phyloP scores from a whole-genome alignment of 2,113 vertebrate species.

The Engystomops pustulosus region DNA sequence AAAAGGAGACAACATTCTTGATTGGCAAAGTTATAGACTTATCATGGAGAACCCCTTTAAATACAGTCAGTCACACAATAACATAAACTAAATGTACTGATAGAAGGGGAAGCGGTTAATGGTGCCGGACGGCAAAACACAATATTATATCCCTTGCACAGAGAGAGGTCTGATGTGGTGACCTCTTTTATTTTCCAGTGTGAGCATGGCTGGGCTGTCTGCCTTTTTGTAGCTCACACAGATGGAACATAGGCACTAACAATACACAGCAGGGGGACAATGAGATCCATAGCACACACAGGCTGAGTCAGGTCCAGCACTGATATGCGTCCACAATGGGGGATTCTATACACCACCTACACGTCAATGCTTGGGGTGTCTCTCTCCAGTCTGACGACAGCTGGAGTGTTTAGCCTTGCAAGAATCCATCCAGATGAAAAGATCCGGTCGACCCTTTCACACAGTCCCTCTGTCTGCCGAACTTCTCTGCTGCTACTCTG shows the following conservation, averaged over 20 bases:
- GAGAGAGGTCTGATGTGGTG: not conserved
- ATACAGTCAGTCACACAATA: not conserved
- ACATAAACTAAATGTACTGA: not conserved
- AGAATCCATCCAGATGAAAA: conserved; percentile 70
- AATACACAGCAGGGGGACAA: conserved; percentile 60
- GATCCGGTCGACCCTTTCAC: conserved; percentile 69
- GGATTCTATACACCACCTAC: conserved; percentile 67
- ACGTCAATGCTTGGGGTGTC: conserved; percentile 61
- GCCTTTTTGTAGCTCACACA: conserved; percentile 27
- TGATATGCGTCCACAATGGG: conserved; percentile 65
- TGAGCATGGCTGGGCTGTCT: conserved; percentile 25
- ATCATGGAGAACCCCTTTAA: not conserved
- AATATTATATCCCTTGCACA: not conserved
- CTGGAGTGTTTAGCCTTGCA: conserved; percentile 62
- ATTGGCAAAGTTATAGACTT: not conserved
- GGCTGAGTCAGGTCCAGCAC: conserved; percentile 53
- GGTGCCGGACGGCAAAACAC: not conserved
- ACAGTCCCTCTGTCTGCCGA: conserved; percentile 63
- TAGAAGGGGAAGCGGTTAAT: not conserved
- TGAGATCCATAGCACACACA: conserved; percentile 57
- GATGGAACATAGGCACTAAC: conserved; percentile 56
- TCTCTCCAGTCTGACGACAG: conserved; percentile 68
- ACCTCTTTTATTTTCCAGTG: conserved; percentile 1
- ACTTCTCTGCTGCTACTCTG: conserved; percentile 62
- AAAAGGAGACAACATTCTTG: no score